phyloP scores from a whole-genome alignment of 2,797 vertebrate genomes.

The Xiphophorus birchmanni region DNA sequence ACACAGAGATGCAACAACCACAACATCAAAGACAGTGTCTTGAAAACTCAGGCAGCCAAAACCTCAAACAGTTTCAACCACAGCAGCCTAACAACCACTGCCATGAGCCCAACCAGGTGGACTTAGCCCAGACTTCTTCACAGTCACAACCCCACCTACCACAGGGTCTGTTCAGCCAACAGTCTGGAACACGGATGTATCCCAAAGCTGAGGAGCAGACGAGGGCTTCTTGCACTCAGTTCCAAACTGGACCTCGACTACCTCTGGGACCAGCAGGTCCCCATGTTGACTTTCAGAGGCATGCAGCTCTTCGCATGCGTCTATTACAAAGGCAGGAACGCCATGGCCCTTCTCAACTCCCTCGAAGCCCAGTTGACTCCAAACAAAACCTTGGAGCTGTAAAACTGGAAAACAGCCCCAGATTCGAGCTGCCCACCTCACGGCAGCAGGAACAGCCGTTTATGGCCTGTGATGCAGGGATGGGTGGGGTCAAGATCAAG shows the following conservation, averaged over 20 bases:
- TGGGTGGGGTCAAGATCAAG: conserved; percentile 66
- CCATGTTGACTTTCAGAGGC: conserved; percentile 85
- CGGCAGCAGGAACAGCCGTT: conserved; percentile 60
- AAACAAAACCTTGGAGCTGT: conserved; percentile 74
- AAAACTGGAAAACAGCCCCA: conserved; percentile 86
- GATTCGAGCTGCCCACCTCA: conserved; percentile 66
- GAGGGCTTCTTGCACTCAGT: conserved; percentile 71
- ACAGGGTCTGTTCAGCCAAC: conserved; percentile 78
- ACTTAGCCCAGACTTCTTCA: conserved; percentile 69
- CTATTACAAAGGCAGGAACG: conserved; percentile 90
- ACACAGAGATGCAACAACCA: conserved; percentile 69
- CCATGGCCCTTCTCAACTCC: conserved; percentile 79
- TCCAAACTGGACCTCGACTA: conserved; percentile 76
- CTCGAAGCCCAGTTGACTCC: conserved; percentile 76
- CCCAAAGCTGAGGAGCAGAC: conserved; percentile 77
- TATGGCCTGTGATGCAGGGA: conserved; percentile 72
- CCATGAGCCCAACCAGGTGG: conserved; percentile 69
- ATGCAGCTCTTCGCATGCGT: conserved; percentile 90
- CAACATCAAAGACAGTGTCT: conserved; percentile 79
- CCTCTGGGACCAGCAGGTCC: conserved; percentile 73
- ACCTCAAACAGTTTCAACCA: conserved; percentile 80
- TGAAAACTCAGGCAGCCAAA: conserved; percentile 76
- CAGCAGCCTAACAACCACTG: conserved; percentile 75
- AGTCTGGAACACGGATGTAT: conserved; percentile 66
- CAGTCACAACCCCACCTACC: conserved; percentile 78